Conservation (phyloP, 1,140 invertebrate species). For the Conus ventricosus region DNA sequence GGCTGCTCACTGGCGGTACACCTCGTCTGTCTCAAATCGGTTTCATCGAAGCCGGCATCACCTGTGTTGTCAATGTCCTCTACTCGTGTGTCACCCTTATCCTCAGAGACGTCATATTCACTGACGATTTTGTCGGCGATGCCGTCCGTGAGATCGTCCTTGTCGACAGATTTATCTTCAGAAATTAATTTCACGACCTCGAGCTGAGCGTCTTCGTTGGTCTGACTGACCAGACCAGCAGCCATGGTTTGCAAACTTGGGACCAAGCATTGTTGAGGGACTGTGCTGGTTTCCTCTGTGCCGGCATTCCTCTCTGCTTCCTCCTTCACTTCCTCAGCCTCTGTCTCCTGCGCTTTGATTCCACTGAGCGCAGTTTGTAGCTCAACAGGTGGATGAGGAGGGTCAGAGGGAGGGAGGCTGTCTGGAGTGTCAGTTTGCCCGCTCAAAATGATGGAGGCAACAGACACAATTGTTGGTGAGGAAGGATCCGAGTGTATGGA, state of each 20-base stretch:
- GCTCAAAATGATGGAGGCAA: not conserved
- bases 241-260: not conserved
- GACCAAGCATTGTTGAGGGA: not conserved
- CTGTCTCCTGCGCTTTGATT: not conserved
- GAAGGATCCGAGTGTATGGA: constrained; percentile 11
- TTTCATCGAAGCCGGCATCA: too few relatives aligned
- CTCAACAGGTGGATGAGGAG: not conserved
- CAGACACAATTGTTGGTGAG: not conserved
- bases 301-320: not conserved
- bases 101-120: not conserved
- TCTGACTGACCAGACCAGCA: not conserved
- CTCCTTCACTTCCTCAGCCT: not conserved
- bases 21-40: too few relatives aligned
- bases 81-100: not conserved
- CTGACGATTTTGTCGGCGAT: too few relatives aligned
- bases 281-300: not conserved
- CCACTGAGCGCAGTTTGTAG: too few relatives aligned
- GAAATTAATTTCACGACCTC: not conserved
- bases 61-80: too few relatives aligned
- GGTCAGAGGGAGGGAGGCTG: not conserved
- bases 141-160: too few relatives aligned
- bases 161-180: too few relatives aligned
- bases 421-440: not conserved
- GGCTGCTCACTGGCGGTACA: too few relatives aligned
- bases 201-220: not conserved